phyloP scores from a whole-genome alignment of 1,140 invertebrate genomes.

The Drosophila nannoptera region DNA sequence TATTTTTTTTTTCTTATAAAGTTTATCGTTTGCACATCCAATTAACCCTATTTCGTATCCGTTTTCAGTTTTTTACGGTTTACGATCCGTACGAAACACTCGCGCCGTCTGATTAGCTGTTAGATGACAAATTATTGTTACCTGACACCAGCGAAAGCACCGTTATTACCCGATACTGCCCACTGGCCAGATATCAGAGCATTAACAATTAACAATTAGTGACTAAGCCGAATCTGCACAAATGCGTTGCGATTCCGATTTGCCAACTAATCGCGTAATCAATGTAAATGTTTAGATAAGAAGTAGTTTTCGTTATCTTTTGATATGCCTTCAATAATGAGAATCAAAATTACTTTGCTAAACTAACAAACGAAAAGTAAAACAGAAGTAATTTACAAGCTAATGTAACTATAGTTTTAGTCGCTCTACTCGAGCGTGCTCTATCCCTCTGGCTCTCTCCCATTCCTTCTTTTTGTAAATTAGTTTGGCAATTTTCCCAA shows the following conservation, averaged over 20 bases:
- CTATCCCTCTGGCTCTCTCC: too few relatives aligned
- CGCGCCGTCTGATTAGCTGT: constrained; percentile 4
- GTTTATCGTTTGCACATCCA: constrained; percentile 9
- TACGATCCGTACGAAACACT: constrained; percentile 2
- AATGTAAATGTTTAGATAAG: neutral
- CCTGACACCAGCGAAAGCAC: neutral
- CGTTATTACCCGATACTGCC: too few relatives aligned
- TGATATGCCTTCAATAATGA: too few relatives aligned
- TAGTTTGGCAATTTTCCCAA: too few relatives aligned
- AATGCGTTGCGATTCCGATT: constrained; percentile 3
- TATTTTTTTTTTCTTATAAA: too few relatives aligned
- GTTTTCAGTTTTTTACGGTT: neutral
- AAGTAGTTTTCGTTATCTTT: neutral
- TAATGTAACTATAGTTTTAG: too few relatives aligned
- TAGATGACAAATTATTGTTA: constrained; percentile 13
- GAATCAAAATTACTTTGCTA: too few relatives aligned
- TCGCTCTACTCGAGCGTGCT: too few relatives aligned
- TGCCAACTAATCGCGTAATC: constrained; percentile 2
- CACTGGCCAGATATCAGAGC: constrained; percentile 4
- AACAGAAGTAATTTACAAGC: too few relatives aligned
- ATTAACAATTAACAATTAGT: constrained; percentile 5
- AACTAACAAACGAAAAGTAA: too few relatives aligned
- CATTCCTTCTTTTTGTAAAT: too few relatives aligned
- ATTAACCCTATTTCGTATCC: neutral
- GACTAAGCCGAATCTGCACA: constrained; percentile 5